Evolutionary conservation across 1,140 invertebrate species (phyloP).

Genomic region (Spodoptera frugiperda): DNA sequence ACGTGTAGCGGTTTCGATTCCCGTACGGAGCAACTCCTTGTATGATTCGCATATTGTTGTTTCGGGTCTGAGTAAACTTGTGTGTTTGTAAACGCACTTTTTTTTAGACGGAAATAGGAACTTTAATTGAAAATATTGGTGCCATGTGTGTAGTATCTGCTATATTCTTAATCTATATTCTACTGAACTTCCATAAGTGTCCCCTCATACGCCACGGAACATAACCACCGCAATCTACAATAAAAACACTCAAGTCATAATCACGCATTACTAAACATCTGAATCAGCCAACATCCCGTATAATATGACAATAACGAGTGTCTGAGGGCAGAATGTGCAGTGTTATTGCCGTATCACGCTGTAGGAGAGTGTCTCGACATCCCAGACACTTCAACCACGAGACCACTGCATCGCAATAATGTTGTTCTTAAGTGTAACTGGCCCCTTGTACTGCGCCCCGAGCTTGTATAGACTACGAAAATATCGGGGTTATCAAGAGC

Average conservation of each 20-base stretch:
- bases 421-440: conserved; percentile 68
- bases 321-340: conserved; percentile 61
- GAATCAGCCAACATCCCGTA: conserved; percentile 49
- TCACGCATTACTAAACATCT: conserved; percentile 47
- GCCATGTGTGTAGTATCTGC: neutral
- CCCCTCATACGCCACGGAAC: neutral
- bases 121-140: too few species aligned
- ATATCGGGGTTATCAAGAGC: conserved; percentile 34
- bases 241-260: conserved; percentile 43
- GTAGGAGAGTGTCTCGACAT: conserved; percentile 56
- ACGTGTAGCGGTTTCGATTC: too few species aligned
- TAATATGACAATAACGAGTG: conserved; percentile 54
- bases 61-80: too few species aligned
- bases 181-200: neutral
- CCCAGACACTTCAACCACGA: conserved; percentile 57
- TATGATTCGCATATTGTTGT: too few species aligned
- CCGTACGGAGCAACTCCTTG: too few species aligned
- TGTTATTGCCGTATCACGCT: conserved; percentile 71
- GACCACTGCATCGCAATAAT: conserved; percentile 68
- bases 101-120: too few species aligned
- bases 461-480: conserved; percentile 29
- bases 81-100: too few species aligned
- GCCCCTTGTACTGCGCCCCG: conserved; percentile 32
- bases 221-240: neutral
- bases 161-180: neutral